Evolutionary conservation across 2,888 invertebrate species (phyloP), one percentile per base, ranked within the genome.

Genomic region (Dicranocentrus wangi): DNA sequence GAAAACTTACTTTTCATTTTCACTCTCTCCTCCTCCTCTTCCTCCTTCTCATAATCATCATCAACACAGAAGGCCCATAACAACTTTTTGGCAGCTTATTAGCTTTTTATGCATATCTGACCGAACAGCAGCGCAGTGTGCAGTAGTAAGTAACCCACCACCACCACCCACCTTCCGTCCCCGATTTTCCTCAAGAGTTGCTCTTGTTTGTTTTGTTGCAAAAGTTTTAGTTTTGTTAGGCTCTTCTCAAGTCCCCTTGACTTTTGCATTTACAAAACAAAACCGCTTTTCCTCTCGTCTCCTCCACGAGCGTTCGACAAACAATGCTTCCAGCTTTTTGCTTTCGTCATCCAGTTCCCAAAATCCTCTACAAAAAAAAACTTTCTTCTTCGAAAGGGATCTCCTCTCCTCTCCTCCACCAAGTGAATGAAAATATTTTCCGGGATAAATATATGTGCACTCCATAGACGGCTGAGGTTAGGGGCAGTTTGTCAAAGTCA

Each of bases 401-500:
- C n/a, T n/a, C n/a, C n/a, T n/a, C n/a, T n/a, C n/a, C n/a, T n/a
- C n/a, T n/a, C n/a, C n/a, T n/a, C 32, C 32, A 32, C 5, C n/a
- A 21, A 23, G 55, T 55, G 55, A 47, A 19, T 55, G 55, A 21
- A 55, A 55, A 55, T 55, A 21, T 55, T 55, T 21, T n/a, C n/a
- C n/a, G n/a, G n/a, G n/a, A n/a, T n/a, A 55, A 23, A 55, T 55
- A 55, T 55, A 55, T 55, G 23, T 55, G 55, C 55, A 7, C 8
- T 23, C 55, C 55, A 23, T 23, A 23, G 55, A 15, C 42, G 23
- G 76, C 23, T 76, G 76, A 76, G 76, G 76, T 76, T 76, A 43
- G 27, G 61, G 69, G 76, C 76, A 76, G 76, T 77, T 77, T 77
- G 70, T 77, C 77, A 77, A 77, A 77, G 77, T 77, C 77, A 77